Evolutionary conservation across 2,797 vertebrate genomes (phyloP), one percentile per base, ranked within the genome.

Genomic region (Rhabdomys pumilio): DNA sequence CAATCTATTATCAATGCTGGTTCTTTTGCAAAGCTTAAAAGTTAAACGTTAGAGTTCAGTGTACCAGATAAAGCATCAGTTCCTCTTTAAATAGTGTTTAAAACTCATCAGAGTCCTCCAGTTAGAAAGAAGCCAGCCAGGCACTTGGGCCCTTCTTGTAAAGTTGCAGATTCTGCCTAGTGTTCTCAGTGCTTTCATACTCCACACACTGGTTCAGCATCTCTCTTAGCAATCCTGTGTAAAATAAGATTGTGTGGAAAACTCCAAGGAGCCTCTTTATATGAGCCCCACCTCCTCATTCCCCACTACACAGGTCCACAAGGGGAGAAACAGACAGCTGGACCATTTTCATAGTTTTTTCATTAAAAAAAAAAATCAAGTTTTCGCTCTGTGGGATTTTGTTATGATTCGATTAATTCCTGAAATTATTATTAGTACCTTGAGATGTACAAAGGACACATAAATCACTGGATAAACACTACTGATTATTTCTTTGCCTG

Each of bases 11-110:
- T 69, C 59, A 61, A 50, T 19, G 87, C 34, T 57, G 81, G 34
- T 67, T 77, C 41, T 90, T 87, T 34, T 29, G 26, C 63, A 86
- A 95, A 89, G 50, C 76, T 88, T 92, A 50, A 93, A 95, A 82
- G 10, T 59, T 73, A 79, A 20, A 63, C 47, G 20, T 91, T 34
- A 81, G 61, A 87, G 20, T 84, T 44, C 73, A 79, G 41, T 47
- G 38, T 29, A 20, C 50, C 65, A 94, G 24, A 15, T 63, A 82
- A 81, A 88, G 93, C 26, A 2, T 34, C 50, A 11, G 79, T n/a
- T 91, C 41, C 95, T 75, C 63, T 90, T 85, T 63, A 90, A 82
- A 91, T 17, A 63, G 13, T 59, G 34, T 67, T 47, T 3, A 53
- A 55, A 85, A 38, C 63, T 94, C 83, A 83, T 26, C 31, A 89